Evolutionary conservation across 2,113 vertebrate species (phyloP).

Genomic region (Gymnarchus niloticus): DNA sequence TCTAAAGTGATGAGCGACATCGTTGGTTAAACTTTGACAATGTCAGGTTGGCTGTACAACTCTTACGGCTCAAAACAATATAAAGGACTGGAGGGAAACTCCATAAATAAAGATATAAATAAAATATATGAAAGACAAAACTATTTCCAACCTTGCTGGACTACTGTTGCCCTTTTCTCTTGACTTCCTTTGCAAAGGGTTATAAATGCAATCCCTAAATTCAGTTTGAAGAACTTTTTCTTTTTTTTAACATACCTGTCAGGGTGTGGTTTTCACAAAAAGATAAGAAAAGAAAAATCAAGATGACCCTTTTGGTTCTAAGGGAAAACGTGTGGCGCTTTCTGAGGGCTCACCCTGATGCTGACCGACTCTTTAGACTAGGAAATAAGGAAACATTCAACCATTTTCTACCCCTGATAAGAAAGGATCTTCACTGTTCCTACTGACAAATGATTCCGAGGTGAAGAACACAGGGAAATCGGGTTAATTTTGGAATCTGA

Average conservation of each 20-base stretch:
- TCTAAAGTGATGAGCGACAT: background rate
- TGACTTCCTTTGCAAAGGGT: background rate
- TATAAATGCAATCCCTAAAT: background rate
- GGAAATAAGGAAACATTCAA: background rate
- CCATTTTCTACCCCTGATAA: background rate
- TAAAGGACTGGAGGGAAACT: background rate
- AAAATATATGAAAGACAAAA: background rate
- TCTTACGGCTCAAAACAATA: background rate
- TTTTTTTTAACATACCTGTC: background rate
- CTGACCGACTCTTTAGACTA: background rate
- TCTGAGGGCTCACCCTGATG: background rate
- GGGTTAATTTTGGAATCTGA: background rate
- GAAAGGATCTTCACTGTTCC: background rate
- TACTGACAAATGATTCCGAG: background rate
- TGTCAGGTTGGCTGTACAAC: background rate
- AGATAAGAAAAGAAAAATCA: background rate
- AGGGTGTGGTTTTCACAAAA: conserved; percentile 7
- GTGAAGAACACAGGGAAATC: background rate
- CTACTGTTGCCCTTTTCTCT: background rate
- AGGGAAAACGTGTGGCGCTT: background rate
- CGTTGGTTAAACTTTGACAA: background rate
- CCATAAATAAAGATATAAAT: background rate
- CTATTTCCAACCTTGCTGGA: background rate
- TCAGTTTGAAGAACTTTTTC: background rate
- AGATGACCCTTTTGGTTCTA: background rate